Percentiles rank a stretch among this genome's conserved stretches.
These are phyloP conservation scores for Craseonycteris thonglongyai DNA, from an alignment of 2,113 vertebrate genomes.

Conservation along the genomic window DNA sequence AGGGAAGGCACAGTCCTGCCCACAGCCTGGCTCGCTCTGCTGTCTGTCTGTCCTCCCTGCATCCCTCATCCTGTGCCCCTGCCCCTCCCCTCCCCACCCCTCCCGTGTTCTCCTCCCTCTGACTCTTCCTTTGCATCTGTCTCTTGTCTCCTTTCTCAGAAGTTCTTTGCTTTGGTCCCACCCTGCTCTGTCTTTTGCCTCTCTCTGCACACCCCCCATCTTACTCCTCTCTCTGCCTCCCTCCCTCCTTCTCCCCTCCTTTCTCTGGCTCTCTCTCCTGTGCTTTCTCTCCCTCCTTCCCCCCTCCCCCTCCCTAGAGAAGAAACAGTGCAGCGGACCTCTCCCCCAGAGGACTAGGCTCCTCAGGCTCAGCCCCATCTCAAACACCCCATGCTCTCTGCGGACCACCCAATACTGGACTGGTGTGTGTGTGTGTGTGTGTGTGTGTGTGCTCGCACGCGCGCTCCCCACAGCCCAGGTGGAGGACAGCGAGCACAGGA, in stretches of 20 bases:
- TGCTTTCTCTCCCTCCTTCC: not conserved
- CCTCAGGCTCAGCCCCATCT: not conserved
- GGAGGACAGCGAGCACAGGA: not conserved
- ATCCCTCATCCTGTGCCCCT: not conserved
- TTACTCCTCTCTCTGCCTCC: not conserved
- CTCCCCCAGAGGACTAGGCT: not conserved
- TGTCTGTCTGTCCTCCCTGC: accelerated
- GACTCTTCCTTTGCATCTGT: not conserved
- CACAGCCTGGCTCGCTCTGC: accelerated
- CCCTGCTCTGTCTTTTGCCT: not conserved
- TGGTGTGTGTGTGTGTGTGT: no score
- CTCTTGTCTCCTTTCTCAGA: not conserved
- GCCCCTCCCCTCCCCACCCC: not conserved
- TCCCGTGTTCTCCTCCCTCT: not conserved
- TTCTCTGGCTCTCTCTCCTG: not conserved
- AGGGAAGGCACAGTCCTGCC: not conserved
- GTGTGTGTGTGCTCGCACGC: no score
- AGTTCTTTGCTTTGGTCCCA: not conserved
- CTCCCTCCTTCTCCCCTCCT: not conserved
- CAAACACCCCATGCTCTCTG: not conserved
- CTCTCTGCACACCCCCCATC: not conserved
- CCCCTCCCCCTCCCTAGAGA: not conserved
- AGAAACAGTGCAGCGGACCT: not conserved
- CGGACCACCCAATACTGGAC: not conserved
- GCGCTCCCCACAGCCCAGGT: not conserved